Evolutionary conservation across 2,888 invertebrate species (phyloP).

Genomic region (Malthinus seriepunctatus): DNA sequence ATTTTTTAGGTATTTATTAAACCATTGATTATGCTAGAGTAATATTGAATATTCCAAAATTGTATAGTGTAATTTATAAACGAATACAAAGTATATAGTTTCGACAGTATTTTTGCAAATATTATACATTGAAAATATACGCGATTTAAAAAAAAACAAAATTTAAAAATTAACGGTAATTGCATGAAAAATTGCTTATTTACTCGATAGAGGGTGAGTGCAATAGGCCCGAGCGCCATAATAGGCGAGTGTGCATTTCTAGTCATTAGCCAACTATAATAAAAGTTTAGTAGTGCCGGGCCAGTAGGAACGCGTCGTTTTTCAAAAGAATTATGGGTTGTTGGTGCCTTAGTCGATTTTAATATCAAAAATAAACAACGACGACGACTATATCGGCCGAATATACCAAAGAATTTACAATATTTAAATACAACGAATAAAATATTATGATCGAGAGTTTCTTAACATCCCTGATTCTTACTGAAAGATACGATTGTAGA

Average conservation of each 20-base stretch:
- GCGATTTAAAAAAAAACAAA: constrained; percentile 18
- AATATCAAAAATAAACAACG: constrained; percentile 4
- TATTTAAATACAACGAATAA: constrained; percentile 22
- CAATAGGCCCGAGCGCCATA: constrained; percentile 51
- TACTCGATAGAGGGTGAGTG: constrained; percentile 44
- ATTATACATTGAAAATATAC: constrained; percentile 36
- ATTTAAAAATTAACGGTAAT: constrained; percentile 9
- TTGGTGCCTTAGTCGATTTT: constrained; percentile 26
- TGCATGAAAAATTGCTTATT: constrained; percentile 17
- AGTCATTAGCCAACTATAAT: constrained; percentile 49
- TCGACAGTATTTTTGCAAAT: constrained; percentile 56
- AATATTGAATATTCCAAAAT: constrained; percentile 26
- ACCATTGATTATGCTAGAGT: constrained; percentile 30
- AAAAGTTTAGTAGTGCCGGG: constrained; percentile 46
- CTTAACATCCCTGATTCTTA: constrained; percentile 27
- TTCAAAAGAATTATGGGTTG: constrained; percentile 27
- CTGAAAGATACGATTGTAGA: constrained; percentile 25
- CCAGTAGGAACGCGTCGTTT: constrained; percentile 32
- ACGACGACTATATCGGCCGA: constrained; percentile 27
- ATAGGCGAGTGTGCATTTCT: constrained; percentile 53
- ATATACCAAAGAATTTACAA: constrained; percentile 8
- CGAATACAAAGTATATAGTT: constrained; percentile 48
- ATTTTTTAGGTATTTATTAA: constrained; percentile 13
- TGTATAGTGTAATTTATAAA: constrained; percentile 36
- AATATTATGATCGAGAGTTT: constrained; percentile 16